Evolutionary conservation across 2,113 vertebrate species (phyloP), one percentile per base, ranked within the genome.

Genomic region (Oophaga pumilio): DNA sequence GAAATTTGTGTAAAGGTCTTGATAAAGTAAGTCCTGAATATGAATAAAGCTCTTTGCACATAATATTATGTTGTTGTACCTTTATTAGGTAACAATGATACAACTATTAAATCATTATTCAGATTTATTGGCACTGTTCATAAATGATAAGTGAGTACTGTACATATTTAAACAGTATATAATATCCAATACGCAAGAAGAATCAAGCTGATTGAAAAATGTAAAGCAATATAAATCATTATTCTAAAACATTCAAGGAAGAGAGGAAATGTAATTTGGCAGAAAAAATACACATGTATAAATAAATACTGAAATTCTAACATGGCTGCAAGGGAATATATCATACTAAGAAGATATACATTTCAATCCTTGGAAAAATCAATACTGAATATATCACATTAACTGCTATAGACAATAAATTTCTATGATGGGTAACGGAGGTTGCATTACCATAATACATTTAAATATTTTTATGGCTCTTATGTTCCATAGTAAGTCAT

Each of bases 301-400:
- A 74, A 50, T 74, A 33, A 74, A 74, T 50, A 74, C 9, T 22
- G 71, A 74, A 50, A 50, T 74, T 22, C 33, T 50, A 74, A 50
- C 18, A 49, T 74, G 71, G 43, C 43, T 49, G 43, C 33, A 49
- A 50, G 18, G 4, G 15, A 74, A 22, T 74, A 74, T 74, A 74
- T 74, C 18, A 50, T 50, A 11, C 33, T 74, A 9, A 74, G 20
- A 74, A 74, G 17, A 49, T 74, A 50, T 74, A 74, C 20, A 74
- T 74, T 74, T 20, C 26, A 74, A 74, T 17, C 13, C 18, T 50
- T 49, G 17, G 13, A 22, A 74, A 50, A 50, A 74, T 74, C 71
- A 74, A 74, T 74, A 74, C 43, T 22, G 71, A 74, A 74, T 74
- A 49, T 74, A 50, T 74, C 71, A 74, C 15, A 74, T 74, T 74